These are phyloP conservation scores for Zosterops borbonicus DNA, from an alignment of 2,113 vertebrate species.

Conservation along the genomic window DNA sequence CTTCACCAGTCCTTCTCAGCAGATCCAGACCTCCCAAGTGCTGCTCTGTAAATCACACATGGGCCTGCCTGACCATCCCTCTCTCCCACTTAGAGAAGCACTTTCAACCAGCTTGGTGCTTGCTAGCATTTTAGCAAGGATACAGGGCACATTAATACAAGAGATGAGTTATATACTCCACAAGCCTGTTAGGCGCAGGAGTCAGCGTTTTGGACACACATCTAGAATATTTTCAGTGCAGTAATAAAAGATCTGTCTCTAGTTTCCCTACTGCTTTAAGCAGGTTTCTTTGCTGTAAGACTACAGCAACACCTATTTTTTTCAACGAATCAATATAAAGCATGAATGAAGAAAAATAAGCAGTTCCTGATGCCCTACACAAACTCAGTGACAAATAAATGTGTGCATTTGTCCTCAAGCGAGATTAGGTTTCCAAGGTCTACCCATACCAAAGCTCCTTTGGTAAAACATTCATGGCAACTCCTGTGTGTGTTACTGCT, in stretches of 20 bases:
- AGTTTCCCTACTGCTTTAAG: neutral
- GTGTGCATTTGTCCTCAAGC: fast-evolving
- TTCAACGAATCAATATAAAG: neutral
- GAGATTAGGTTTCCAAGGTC: neutral
- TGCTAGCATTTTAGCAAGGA: neutral
- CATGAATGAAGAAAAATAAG: neutral
- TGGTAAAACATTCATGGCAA: neutral
- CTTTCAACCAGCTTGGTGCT: neutral
- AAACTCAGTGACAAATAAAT: neutral
- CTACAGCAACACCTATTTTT: neutral
- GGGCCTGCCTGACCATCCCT: too few relatives aligned
- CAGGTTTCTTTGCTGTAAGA: neutral
- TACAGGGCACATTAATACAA: neutral
- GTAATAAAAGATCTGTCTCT: neutral
- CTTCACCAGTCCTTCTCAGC: neutral
- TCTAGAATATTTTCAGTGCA: neutral
- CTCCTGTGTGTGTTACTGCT: neutral
- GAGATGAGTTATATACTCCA: neutral
- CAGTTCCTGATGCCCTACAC: neutral
- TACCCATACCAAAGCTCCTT: neutral
- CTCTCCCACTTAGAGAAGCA: neutral
- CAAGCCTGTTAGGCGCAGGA: neutral
- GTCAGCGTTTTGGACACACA: fast-evolving
- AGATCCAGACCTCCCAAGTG: neutral
- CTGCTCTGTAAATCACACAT: neutral